Percentiles rank a stretch among this genome's conserved stretches.
These are phyloP conservation scores for Tubulanus polymorphus DNA, from an alignment of 2,888 invertebrate species.

Conservation along the genomic window DNA sequence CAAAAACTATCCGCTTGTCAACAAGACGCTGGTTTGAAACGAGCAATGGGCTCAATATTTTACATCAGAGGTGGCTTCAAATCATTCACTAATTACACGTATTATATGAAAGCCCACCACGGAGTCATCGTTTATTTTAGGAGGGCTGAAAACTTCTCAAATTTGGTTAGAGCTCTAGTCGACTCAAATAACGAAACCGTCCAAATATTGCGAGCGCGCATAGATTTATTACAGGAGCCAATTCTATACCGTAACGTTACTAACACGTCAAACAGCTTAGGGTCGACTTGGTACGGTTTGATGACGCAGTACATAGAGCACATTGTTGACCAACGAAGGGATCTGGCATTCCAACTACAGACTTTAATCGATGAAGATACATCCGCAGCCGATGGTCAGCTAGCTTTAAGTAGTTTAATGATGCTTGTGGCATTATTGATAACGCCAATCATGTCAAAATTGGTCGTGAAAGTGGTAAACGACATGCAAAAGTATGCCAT, in stretches of 20 bases:
- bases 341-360: conserved; percentile 72
- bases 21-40: conserved; percentile 80
- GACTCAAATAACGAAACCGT: conserved; percentile 61
- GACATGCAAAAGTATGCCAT: conserved; percentile 40
- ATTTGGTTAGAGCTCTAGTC: conserved; percentile 66
- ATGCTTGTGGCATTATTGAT: conserved; percentile 34
- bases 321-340: conserved; percentile 68
- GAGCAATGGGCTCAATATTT: conserved; percentile 82
- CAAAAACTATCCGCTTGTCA: conserved; percentile 82
- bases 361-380: conserved; percentile 66
- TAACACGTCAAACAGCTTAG: conserved; percentile 66
- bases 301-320: conserved; percentile 79
- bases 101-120: conserved; percentile 76
- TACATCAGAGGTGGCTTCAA: conserved; percentile 71
- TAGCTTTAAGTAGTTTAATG: conserved; percentile 67
- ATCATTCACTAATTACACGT: conserved; percentile 67
- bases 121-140: conserved; percentile 77
- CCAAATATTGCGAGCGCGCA: conserved; percentile 57
- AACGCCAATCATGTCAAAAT: conserved; percentile 36
- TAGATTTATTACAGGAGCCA: conserved; percentile 65
- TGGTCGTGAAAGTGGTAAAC: conserved; percentile 28
- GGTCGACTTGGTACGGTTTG: conserved; percentile 78
- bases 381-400: conserved; percentile 69
- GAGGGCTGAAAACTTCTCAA: conserved; percentile 77
- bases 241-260: conserved; percentile 58